phyloP scores from a whole-genome alignment of 2,888 invertebrate species.

The Drosophila kambysellisi region DNA sequence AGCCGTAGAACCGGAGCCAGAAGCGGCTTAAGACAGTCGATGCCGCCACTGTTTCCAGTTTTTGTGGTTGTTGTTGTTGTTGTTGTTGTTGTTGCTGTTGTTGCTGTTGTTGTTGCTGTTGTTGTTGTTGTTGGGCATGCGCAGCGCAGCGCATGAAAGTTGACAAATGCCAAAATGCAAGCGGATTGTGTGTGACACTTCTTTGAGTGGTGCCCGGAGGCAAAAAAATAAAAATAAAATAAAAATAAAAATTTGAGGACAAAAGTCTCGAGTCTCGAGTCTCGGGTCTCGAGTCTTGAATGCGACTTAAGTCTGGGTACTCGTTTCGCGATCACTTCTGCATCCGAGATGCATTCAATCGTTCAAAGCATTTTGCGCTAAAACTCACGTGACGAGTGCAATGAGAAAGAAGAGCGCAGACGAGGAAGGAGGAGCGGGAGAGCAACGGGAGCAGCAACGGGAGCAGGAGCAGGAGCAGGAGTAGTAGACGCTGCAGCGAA shows the following conservation, averaged over 20 bases:
- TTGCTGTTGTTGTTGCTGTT: constrained; percentile 11
- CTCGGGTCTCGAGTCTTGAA: constrained; percentile 7
- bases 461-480: neutral
- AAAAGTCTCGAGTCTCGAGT: constrained; percentile 30
- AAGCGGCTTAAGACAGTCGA: constrained; percentile 68
- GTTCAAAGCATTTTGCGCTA: constrained; percentile 77
- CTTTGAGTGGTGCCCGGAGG: constrained; percentile 54
- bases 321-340: constrained; percentile 31
- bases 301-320: constrained; percentile 36
- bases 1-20: constrained; percentile 38
- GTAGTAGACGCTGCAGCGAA: constrained; percentile 3
- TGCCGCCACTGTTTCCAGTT: constrained; percentile 59
- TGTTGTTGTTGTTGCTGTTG: constrained; percentile 14
- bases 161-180: constrained; percentile 81
- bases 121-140: constrained; percentile 62
- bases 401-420: constrained; percentile 29
- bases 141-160: constrained; percentile 74
- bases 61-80: constrained; percentile 7
- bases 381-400: constrained; percentile 82
- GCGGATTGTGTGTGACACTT: constrained; percentile 78
- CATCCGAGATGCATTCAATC: constrained; percentile 71
- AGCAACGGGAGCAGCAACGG: neutral
- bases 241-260: constrained; percentile 5
- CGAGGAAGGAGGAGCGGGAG: neutral
- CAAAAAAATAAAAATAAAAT: constrained; percentile 1